Evolutionary conservation across 1,140 invertebrate species (phyloP).

Genomic region (Panagrolaimus sp.): DNA sequence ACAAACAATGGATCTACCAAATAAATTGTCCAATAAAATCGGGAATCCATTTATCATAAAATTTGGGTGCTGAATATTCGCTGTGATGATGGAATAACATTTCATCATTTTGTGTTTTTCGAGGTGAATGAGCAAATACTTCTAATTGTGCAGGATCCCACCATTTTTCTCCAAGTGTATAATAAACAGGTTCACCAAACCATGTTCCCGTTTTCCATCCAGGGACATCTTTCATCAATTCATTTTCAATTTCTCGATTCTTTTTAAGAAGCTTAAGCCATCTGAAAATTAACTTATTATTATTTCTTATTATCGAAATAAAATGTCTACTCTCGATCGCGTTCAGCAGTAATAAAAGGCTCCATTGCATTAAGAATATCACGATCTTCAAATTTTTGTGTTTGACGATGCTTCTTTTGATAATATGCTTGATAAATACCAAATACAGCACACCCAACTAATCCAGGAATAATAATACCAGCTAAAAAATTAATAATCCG

Average conservation of each 20-base stretch:
- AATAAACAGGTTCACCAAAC: slow-evolving; percentile 60
- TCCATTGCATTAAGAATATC: slow-evolving; percentile 59
- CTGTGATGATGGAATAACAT: slow-evolving; percentile 43
- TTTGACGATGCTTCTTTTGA: slow-evolving; percentile 47
- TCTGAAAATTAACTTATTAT: slow-evolving; percentile 38
- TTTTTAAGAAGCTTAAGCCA: slow-evolving; percentile 58
- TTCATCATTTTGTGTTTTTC: slow-evolving; percentile 16
- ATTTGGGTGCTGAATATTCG: slow-evolving; percentile 46
- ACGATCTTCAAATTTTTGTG: slow-evolving; percentile 57
- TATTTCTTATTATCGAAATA: neutral
- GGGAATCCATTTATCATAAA: slow-evolving; percentile 48
- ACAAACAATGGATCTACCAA: slow-evolving; percentile 16
- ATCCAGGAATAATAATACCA: slow-evolving; percentile 42
- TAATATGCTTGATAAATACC: slow-evolving; percentile 36
- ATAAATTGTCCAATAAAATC: slow-evolving; percentile 22
- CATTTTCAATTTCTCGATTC: slow-evolving; percentile 60
- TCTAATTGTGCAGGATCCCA: slow-evolving; percentile 43
- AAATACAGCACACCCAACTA: slow-evolving; percentile 46
- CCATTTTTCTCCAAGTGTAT: slow-evolving; percentile 59
- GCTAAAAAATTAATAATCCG: slow-evolving; percentile 29
- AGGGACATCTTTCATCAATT: slow-evolving; percentile 62
- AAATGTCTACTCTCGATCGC: slow-evolving; percentile 58
- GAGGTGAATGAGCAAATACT: slow-evolving; percentile 12
- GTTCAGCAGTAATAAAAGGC: slow-evolving; percentile 60
- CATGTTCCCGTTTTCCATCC: slow-evolving; percentile 61